These are phyloP conservation scores for Neuroterus valhalla DNA, from an alignment of 1,140 invertebrate species.

Conservation along the genomic window DNA sequence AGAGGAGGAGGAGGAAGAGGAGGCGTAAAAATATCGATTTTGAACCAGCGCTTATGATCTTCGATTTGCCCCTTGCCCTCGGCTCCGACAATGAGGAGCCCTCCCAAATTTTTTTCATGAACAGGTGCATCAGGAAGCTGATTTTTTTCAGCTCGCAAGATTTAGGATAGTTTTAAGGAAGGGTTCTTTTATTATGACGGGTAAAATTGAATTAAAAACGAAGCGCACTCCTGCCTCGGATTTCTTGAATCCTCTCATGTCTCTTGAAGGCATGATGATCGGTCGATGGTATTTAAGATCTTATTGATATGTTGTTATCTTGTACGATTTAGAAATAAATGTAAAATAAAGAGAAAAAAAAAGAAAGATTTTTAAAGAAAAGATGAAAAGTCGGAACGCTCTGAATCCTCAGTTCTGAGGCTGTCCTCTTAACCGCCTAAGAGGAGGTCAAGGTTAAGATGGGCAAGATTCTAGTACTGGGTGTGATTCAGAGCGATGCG, in stretches of 20 bases:
- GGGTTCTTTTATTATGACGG: too few species aligned
- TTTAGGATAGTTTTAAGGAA: too few species aligned
- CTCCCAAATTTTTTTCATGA: not conserved
- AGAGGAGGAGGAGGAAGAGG: constrained; percentile 79
- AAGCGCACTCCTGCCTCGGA: not conserved
- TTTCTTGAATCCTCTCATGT: not conserved
- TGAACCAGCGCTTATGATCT: not conserved
- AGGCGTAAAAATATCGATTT: constrained; percentile 34
- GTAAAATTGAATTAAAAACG: too few species aligned
- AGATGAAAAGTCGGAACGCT: not conserved
- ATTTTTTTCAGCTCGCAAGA: not conserved
- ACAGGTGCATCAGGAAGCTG: not conserved
- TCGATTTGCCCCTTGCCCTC: not conserved
- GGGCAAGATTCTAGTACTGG: not conserved
- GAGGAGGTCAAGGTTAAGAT: constrained; percentile 7
- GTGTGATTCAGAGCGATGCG: constrained; percentile 1
- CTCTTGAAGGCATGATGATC: not conserved
- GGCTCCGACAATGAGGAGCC: constrained; percentile 11
- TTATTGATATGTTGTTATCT: constrained; percentile 20
- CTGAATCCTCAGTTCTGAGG: not conserved
- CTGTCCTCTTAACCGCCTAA: constrained; percentile 14
- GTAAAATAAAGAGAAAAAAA: constrained; percentile 9
- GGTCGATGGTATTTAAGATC: constrained; percentile 19
- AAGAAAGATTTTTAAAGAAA: not conserved
- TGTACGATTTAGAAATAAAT: constrained; percentile 15